These are phyloP conservation scores for Esox niger DNA, from an alignment of 2,113 vertebrate species.

Conservation along the genomic window DNA sequence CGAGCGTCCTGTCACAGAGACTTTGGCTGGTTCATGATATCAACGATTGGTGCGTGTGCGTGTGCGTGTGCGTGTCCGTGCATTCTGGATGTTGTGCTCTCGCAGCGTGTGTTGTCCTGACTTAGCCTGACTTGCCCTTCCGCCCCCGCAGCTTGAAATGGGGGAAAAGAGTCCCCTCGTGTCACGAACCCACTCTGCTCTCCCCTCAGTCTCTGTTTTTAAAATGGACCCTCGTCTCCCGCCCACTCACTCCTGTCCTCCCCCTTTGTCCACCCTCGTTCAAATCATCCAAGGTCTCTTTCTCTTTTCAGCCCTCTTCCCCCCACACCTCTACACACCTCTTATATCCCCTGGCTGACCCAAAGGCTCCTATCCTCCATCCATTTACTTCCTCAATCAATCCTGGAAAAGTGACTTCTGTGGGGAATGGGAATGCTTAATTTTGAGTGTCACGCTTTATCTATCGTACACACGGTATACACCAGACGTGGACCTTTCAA, in stretches of 20 bases:
- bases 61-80: slow-evolving; percentile 29
- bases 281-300: no score
- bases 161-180: slow-evolving; percentile 20
- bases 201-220: slow-evolving; percentile 14
- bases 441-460: no score
- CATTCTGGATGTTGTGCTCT: not conserved
- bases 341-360: not conserved
- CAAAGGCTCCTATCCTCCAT: no score
- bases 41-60: slow-evolving; percentile 25
- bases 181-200: slow-evolving; percentile 15
- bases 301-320: not conserved
- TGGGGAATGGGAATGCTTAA: no score
- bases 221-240: slow-evolving; percentile 6
- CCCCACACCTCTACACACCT: not conserved
- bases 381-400: no score
- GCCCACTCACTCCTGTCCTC: not conserved
- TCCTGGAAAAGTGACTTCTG: no score
- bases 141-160: slow-evolving; percentile 29
- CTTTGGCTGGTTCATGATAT: no score
- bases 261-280: slow-evolving; percentile 1
- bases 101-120: slow-evolving; percentile 14
- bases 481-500: no score
- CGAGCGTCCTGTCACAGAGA: no score
- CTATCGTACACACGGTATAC: no score
- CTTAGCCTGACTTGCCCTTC: slow-evolving; percentile 16